Base-by-base conservation (phyloP, 1,140 invertebrate genomes). In the Drosophila malerkotliana region DNA sequence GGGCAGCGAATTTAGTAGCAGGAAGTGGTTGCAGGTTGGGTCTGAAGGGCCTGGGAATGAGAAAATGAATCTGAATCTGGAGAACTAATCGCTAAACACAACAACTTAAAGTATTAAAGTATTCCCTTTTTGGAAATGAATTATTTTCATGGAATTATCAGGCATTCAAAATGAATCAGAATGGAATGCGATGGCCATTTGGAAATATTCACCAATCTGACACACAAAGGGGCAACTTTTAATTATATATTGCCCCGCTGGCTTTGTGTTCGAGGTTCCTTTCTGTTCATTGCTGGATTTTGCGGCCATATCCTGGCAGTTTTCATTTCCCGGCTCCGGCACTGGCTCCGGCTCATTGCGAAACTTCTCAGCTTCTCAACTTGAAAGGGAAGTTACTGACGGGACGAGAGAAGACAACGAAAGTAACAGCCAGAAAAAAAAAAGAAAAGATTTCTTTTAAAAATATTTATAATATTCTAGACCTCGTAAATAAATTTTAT, bases 201-300 rank as follows among this genome's bases (percentile, higher is more conserved):
- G 3, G 48, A 21, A 28, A 30, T 18, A 48, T 34, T 47, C 28
- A 12, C n/a, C 63, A 62, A 55, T 53, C 49, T 34, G 8, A 61
- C 3, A 32, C 54, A 66, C 60, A 66, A 74, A 74, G 41, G 47
- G 14, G 39, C 1, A 74, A 74, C 53, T 74, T 74, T 75, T 75
- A 75, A 75, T 75, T 75, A 58, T 66, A 53, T 59, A 73, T 51
- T 30, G 45, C 15, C 49, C 57, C 44, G 51, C 41, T 12, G 57
- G 26, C 45, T 51, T 60, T 53, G 21, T 62, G 58, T 52, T 30
- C 12, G 57, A 14, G 8, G 24, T 47, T 18, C 18, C 30, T 15
- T 32, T 24, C 15, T 44, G 30, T 12, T 39, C 30, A 32, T 32
- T 26, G 18, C 44, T 12, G 26, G 53, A 41, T 74, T 64, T 56